phyloP scores from a whole-genome alignment of 2,888 invertebrate species.

The Melinaea menophilus region DNA sequence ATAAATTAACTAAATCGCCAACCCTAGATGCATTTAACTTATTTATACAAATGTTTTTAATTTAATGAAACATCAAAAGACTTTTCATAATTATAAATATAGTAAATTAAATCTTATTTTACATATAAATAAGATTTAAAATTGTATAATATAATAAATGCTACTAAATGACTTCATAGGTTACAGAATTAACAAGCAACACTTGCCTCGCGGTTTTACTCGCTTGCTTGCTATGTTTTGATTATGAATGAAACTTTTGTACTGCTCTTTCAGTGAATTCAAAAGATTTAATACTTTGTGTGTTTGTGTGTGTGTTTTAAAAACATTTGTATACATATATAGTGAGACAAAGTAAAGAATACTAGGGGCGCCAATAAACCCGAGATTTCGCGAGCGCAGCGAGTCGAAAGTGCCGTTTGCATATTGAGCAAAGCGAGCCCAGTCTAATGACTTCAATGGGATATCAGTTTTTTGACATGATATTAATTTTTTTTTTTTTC shows the following conservation, averaged over 20 bases:
- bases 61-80: conserved; percentile 58
- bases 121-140: not conserved
- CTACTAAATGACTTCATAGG: not conserved
- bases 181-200: not conserved
- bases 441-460: too few species aligned
- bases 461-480: too few species aligned
- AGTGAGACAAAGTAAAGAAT: too few species aligned
- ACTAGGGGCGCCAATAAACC: too few species aligned
- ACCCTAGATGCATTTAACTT: conserved; percentile 32
- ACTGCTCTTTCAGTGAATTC: not conserved
- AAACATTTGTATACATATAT: too few species aligned
- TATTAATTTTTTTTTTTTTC: too few species aligned
- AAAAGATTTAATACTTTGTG: not conserved
- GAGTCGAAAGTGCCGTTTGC: too few species aligned
- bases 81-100: conserved; percentile 1
- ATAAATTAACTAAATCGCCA: not conserved
- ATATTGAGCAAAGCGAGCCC: too few species aligned
- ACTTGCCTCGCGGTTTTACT: conserved; percentile 1
- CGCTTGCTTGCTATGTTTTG: not conserved
- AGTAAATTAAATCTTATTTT: conserved; percentile 3
- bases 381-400: too few species aligned
- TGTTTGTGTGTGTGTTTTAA: not conserved
- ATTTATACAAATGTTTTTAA: conserved; percentile 55
- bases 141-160: not conserved
- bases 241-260: conserved; percentile 5